These are phyloP conservation scores for Pachyuromys duprasi DNA, from an alignment of 2,797 vertebrate genomes.

Conservation along the genomic window DNA sequence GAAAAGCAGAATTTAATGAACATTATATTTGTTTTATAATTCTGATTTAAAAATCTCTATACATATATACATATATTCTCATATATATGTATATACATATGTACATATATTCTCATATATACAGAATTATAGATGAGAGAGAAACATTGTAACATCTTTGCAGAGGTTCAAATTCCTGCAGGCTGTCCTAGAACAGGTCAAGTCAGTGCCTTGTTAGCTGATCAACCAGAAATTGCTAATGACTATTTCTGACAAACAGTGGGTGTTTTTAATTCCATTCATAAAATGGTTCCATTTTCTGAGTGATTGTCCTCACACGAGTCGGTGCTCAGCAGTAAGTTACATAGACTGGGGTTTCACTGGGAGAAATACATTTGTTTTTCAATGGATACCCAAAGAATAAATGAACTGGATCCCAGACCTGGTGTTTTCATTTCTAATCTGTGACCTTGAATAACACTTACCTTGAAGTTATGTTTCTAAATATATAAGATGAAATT, in stretches of 20 bases:
- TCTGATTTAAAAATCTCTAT: background rate
- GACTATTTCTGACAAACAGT: slow-evolving; percentile 2
- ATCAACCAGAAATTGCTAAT: background rate
- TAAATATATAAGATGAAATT: background rate
- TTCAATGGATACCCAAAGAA: background rate
- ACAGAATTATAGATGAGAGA: too few relatives aligned
- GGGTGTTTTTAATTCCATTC: slow-evolving; percentile 15
- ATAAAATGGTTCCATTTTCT: background rate
- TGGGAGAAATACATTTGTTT: background rate
- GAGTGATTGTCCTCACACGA: background rate
- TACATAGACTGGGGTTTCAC: background rate
- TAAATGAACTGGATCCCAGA: slow-evolving; percentile 18
- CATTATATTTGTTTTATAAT: slow-evolving; percentile 2
- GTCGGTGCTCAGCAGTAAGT: background rate
- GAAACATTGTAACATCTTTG: background rate
- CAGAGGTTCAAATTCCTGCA: background rate
- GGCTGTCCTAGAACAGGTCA: background rate
- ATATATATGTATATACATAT: too few relatives aligned
- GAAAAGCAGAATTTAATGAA: slow-evolving; percentile 29
- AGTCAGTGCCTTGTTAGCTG: background rate
- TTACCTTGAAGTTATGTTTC: slow-evolving; percentile 7
- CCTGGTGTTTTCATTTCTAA: background rate
- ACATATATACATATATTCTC: background rate
- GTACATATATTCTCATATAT: too few relatives aligned
- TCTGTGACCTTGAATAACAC: background rate